A percentile compares a stretch with the other conserved stretches of the same genome.
Evolutionary conservation across 2,888 invertebrate species (phyloP).

Genomic region (Luperina testacea): DNA sequence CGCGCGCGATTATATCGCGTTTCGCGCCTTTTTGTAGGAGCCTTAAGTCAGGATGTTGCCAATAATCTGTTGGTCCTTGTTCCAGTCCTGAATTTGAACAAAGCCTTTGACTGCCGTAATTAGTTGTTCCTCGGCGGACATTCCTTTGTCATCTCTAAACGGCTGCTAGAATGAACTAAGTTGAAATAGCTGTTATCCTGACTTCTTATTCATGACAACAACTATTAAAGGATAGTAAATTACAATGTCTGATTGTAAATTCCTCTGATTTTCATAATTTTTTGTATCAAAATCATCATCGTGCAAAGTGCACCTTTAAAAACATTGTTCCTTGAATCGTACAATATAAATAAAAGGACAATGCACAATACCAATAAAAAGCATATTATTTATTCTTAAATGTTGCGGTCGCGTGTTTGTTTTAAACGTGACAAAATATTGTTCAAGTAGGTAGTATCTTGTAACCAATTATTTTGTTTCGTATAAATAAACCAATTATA

Average conservation of each 20-base stretch:
- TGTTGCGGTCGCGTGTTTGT: neutral
- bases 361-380: constrained; percentile 17
- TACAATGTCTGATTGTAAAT: neutral
- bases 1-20: too few relatives aligned
- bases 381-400: neutral
- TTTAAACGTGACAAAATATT: constrained; percentile 8
- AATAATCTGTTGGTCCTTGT: neutral
- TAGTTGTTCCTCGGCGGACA: neutral
- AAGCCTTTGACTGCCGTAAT: neutral
- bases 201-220: neutral
- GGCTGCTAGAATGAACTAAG: neutral
- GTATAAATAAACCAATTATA: constrained; percentile 12
- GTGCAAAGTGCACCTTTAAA: neutral
- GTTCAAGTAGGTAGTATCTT: neutral
- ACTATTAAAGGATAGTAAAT: neutral
- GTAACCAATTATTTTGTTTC: constrained; percentile 34
- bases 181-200: neutral
- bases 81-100: neutral
- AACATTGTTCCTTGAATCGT: neutral
- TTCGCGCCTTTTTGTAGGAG: too few relatives aligned
- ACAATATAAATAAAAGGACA: neutral
- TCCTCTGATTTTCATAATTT: neutral
- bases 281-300: neutral
- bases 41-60: neutral
- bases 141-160: neutral